Conservation (phyloP, 1,140 invertebrate species). For the Megalonaias nervosa region DNA sequence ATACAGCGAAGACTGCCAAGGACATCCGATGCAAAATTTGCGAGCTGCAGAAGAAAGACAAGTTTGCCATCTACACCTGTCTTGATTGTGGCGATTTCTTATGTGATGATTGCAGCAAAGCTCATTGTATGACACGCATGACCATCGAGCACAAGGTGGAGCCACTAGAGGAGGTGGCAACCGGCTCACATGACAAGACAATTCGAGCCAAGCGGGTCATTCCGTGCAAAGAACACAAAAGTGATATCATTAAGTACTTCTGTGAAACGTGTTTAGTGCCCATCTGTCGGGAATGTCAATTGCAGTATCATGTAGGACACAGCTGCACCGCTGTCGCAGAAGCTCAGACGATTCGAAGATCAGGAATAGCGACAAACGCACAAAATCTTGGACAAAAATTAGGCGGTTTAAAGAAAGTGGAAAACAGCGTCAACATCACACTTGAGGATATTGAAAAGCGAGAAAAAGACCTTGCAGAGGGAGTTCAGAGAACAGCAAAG, state of each 20-base stretch:
- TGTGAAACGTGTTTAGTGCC: slow-evolving; percentile 27
- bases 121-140: slow-evolving; percentile 31
- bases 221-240: slow-evolving; percentile 15
- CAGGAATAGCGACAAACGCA: slow-evolving; percentile 24
- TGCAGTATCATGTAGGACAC: slow-evolving; percentile 27
- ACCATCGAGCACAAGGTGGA: slow-evolving; percentile 28
- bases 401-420: slow-evolving; percentile 19
- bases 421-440: slow-evolving; percentile 20
- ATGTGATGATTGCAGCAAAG: slow-evolving; percentile 34
- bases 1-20: slow-evolving; percentile 25
- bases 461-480: slow-evolving; percentile 31
- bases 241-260: slow-evolving; percentile 28
- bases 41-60: slow-evolving; percentile 32
- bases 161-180: slow-evolving; percentile 20
- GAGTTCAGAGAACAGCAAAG: slow-evolving; percentile 31
- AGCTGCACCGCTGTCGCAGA: slow-evolving; percentile 20
- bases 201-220: slow-evolving; percentile 27
- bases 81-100: slow-evolving; percentile 34
- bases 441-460: slow-evolving; percentile 30
- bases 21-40: slow-evolving; percentile 32
- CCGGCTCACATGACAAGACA: slow-evolving; percentile 23
- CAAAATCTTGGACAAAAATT: slow-evolving; percentile 27
- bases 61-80: slow-evolving; percentile 28
- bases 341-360: slow-evolving; percentile 21
- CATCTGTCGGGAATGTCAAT: slow-evolving; percentile 30